Conservation (phyloP, 2,113 vertebrate species). For the Bubo bubo region DNA sequence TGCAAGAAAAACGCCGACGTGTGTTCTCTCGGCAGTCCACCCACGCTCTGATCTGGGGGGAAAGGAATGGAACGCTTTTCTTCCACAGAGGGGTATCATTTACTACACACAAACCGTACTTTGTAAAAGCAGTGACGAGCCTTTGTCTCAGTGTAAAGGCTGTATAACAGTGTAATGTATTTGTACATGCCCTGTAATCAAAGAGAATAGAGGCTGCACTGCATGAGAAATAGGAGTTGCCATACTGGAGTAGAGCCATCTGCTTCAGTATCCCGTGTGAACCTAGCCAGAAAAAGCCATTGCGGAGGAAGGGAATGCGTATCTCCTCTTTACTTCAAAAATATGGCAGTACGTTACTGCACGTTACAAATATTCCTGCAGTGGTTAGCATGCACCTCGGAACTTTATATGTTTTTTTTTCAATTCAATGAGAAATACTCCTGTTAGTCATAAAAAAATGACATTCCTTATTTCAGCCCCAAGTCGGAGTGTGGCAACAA, state of each 20-base stretch:
- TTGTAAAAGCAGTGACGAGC: not conserved
- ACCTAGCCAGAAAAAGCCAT: not conserved
- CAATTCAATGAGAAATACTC: not conserved
- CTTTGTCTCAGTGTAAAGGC: not conserved
- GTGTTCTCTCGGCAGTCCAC: not conserved
- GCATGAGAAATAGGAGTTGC: not conserved
- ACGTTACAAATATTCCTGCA: not conserved
- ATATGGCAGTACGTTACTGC: not conserved
- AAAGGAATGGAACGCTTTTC: not conserved
- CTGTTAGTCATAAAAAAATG: not conserved
- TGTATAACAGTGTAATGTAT: not conserved
- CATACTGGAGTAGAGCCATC: not conserved
- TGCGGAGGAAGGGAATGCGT: not conserved
- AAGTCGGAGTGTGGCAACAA: not conserved
- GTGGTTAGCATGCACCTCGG: not conserved
- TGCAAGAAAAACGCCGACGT: not conserved
- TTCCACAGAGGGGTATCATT: not conserved
- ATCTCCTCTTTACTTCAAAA: not conserved
- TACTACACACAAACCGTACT: not conserved
- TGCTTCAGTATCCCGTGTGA: not conserved
- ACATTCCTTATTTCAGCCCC: not conserved
- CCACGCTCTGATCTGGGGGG: not conserved
- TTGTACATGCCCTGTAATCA: not conserved
- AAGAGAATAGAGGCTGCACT: not conserved
- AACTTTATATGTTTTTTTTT: not conserved